Evolutionary conservation across 2,113 vertebrate species (phyloP).

Genomic region (Engystomops pustulosus): DNA sequence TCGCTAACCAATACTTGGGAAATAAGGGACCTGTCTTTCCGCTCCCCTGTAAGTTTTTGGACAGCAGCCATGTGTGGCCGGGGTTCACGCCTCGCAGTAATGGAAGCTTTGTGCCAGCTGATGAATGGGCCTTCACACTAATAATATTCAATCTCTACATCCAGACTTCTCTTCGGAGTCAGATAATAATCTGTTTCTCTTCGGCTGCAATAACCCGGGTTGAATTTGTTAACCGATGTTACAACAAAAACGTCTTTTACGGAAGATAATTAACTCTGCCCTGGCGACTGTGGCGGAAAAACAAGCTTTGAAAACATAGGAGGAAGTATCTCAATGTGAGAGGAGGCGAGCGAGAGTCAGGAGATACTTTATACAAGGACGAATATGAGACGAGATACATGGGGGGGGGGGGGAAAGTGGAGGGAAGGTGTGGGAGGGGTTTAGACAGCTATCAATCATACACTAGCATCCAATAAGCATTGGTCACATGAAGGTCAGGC

Average conservation of each 20-base stretch:
- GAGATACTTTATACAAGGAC: not conserved
- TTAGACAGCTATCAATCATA: too few species aligned
- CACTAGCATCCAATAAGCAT: too few species aligned
- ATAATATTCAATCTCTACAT: not conserved
- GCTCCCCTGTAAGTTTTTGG: not conserved
- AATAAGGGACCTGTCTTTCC: too few species aligned
- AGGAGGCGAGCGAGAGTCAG: not conserved
- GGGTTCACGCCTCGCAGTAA: not conserved
- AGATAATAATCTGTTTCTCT: slow-evolving; percentile 14
- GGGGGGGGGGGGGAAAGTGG: too few species aligned
- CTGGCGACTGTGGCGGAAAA: not conserved
- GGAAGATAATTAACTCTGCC: not conserved
- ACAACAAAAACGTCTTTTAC: not conserved
- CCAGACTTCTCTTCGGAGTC: not conserved
- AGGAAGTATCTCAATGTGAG: not conserved
- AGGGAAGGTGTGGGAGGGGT: too few species aligned
- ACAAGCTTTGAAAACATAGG: not conserved
- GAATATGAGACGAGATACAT: not conserved
- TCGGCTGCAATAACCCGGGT: not conserved
- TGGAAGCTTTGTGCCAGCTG: not conserved
- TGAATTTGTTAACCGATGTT: slow-evolving; percentile 13
- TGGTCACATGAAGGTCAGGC: too few species aligned
- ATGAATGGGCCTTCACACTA: not conserved
- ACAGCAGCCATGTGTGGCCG: not conserved
- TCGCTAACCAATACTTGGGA: not conserved